Base-by-base conservation (phyloP, 2,888 invertebrate genomes). In the Limenitis camilla region DNA sequence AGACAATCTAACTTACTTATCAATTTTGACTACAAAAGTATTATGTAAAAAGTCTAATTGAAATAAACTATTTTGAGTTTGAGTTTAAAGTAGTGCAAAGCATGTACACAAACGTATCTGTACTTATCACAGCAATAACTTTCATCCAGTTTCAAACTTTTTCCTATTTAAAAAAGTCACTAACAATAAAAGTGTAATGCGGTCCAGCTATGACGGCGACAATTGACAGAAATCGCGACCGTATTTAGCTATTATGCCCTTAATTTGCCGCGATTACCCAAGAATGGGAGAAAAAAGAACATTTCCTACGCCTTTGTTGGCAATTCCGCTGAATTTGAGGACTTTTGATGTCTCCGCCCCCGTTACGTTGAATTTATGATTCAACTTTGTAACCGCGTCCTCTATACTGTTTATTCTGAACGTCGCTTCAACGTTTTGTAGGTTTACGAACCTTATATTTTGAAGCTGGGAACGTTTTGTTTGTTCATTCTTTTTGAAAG, bases 191-290 rank as follows among this genome's bases (percentile, higher is more conserved):
- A 63, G 62, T 61, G 58, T 57, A 57, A 60, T 49, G 54, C 54
- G 56, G 48, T 58, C 51, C 49, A 58, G 56, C 56, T 54, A 58
- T 55, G 51, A 43, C 58, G 50, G 63, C 61, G 65, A 72, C 74
- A 76, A 81, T 77, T 74, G 76, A 71, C 73, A 71, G 69, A 72
- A 74, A 75, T 74, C 71, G 72, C 72, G 72, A 72, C 74, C 76
- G 74, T 78, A 76, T 80, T 83, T 75, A 66, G 71, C 72, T 74
- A 78, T 81, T 78, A 79, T 76, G 69, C 66, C 71, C 76, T 76
- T 83, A 83, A 81, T 83, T 82, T 81, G 78, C 70, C 66, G 70
- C 69, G 75, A 71, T 78, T 75, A 71, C 68, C 66, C 63, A 60
- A 64, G 69, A 71, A 67, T 67, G 70, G 61, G 50, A 64, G 61